Base-by-base conservation (phyloP, 2,888 invertebrate species). In the Synergus laeviventris region DNA sequence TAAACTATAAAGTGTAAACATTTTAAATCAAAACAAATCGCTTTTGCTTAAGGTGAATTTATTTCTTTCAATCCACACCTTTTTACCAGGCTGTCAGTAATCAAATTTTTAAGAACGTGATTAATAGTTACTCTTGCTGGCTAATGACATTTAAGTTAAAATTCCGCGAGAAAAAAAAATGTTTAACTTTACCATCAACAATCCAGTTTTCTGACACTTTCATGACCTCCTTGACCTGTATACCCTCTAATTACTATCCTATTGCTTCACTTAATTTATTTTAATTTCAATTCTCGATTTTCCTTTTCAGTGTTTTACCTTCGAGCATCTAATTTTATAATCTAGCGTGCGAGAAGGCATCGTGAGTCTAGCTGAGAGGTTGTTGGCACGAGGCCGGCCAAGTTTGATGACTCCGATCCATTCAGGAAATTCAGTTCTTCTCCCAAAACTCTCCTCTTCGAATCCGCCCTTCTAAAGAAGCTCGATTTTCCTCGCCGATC, bases 321-420 rank as follows among this genome's bases (percentile, higher is more conserved):
- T 85, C 80, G 86, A 83, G 81, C 86, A 83, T 87, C 88, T 86
- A 87, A 88, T 87, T 87, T 88, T 86, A 84, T 84, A 84, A 85
- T 86, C 85, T 87, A 86, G 86, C 82, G 84, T 85, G 84, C 85
- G 85, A 84, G 84, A 86, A 85, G 86, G 86, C 86, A 87, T 89
- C 86, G 85, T 88, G 87, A 84, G 81, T 83, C 82, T 80, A 82
- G 81, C 82, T 81, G 80, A 70, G 81, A 86, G 84, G 83, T 87
- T 87, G 84, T 87, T 85, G 86, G 85, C 86, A 86, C 85, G 82
- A 79, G 81, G 81, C 83, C 84, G 83, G 78, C 74, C 82, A 76
- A 82, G 82, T 84, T 82, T 84, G 82, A 86, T 83, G 84, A 86
- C 84, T 85, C 83, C 79, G 79, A 74, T 83, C 80, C 85, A 84